Conservation (phyloP, 1,140 invertebrate species). For the Micrasema minimum region DNA sequence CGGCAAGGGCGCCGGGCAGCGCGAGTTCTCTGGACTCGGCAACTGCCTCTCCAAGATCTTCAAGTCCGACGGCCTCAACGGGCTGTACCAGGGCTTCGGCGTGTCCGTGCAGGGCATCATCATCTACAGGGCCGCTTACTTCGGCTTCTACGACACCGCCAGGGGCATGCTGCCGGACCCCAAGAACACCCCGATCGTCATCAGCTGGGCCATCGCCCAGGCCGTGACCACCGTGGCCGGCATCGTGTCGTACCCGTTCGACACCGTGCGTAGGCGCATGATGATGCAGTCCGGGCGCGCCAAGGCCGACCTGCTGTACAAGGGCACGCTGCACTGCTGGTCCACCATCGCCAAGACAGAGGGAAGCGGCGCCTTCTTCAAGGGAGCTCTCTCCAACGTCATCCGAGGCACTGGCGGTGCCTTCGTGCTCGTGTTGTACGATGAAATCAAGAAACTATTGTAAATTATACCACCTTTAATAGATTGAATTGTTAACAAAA, state of each 20-base stretch:
- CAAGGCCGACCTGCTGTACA: constrained; percentile 81
- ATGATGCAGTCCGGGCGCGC: constrained; percentile 91
- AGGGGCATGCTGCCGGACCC: constrained; percentile 87
- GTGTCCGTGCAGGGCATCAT: constrained; percentile 93
- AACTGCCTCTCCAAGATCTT: constrained; percentile 91
- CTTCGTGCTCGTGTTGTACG: constrained; percentile 81
- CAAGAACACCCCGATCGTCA: constrained; percentile 84
- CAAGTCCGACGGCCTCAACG: constrained; percentile 86
- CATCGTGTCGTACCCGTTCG: constrained; percentile 93
- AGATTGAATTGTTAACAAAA: constrained; percentile 42
- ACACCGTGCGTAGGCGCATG: constrained; percentile 93
- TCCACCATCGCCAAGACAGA: constrained; percentile 78
- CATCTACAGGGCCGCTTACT: constrained; percentile 92
- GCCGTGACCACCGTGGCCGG: constrained; percentile 88
- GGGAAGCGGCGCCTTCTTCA: constrained; percentile 83
- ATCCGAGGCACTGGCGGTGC: constrained; percentile 82
- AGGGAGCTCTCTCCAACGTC: constrained; percentile 83
- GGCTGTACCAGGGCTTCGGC: constrained; percentile 92
- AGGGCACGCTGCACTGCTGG: constrained; percentile 86
- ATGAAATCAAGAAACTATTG: constrained; percentile 74
- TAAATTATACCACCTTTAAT: constrained; percentile 57
- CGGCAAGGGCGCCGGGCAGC: constrained; percentile 80
- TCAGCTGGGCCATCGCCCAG: constrained; percentile 90
- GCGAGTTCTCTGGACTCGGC: constrained; percentile 88
- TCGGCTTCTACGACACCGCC: constrained; percentile 94